Conservation (phyloP, 2,113 vertebrate genomes). For the Gallinago jamesoni region DNA sequence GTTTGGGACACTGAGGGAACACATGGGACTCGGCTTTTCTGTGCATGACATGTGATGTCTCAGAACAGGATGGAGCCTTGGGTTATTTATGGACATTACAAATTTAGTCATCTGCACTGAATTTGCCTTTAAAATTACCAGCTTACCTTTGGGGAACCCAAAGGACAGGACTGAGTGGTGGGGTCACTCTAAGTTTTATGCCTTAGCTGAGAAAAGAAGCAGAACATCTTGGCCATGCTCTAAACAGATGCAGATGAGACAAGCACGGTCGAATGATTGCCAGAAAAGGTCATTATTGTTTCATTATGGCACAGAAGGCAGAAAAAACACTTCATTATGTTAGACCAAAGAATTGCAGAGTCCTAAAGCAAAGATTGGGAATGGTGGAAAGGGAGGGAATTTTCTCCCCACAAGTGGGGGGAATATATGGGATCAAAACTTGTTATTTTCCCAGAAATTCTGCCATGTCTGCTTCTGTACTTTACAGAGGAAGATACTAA, state of each 20-base stretch:
- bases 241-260: slow-evolving; percentile 64
- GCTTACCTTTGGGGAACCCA: not conserved
- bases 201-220: not conserved
- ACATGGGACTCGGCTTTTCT: not conserved
- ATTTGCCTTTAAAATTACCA: not conserved
- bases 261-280: slow-evolving; percentile 51
- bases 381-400: slow-evolving; percentile 47
- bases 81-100: not conserved
- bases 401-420: not conserved
- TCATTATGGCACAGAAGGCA: slow-evolving; percentile 68
- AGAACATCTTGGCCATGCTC: not conserved
- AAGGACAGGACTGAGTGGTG: not conserved
- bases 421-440: not conserved
- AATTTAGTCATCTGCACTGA: not conserved
- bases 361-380: slow-evolving; percentile 60
- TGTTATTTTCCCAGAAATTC: slow-evolving; percentile 52
- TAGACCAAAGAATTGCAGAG: slow-evolving; percentile 64
- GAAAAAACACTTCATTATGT: slow-evolving; percentile 66
- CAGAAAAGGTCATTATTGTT: slow-evolving; percentile 67
- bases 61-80: not conserved
- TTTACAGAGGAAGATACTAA: not conserved
- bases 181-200: not conserved
- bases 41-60: not conserved
- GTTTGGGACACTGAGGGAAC: not conserved
- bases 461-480: not conserved